Percentiles rank a stretch among this genome's conserved stretches.
These are phyloP conservation scores for Theonella swinhoei DNA, from an alignment of 37 sponge, comb jelly and placozoan genomes.

Conservation along the genomic window DNA sequence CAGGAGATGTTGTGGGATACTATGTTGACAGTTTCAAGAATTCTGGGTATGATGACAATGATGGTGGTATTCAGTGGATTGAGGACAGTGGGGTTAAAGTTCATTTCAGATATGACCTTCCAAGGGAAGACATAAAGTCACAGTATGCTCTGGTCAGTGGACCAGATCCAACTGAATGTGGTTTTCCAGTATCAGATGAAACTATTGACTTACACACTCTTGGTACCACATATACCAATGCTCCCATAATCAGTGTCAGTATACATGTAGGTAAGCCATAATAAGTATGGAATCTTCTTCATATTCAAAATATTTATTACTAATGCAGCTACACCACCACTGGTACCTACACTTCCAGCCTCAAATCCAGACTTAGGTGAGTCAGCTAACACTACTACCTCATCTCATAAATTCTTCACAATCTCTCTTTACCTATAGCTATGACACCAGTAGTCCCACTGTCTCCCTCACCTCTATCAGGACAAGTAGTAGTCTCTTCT, in stretches of 20 bases:
- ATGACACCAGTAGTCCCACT: too few species aligned
- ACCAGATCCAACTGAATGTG: background rate
- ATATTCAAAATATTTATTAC: too few species aligned
- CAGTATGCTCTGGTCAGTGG: background rate
- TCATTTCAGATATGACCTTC: background rate
- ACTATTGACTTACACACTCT: background rate
- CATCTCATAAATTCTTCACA: too few species aligned
- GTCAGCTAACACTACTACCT: background rate
- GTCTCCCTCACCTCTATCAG: too few species aligned
- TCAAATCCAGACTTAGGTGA: background rate
- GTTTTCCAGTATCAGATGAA: background rate
- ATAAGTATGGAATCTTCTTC: too few species aligned
- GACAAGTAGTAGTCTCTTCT: too few species aligned
- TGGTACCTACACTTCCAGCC: too few species aligned
- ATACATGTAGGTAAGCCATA: background rate
- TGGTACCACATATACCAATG: background rate
- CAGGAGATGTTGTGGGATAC: constrained; percentile 61
- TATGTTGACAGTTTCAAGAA: background rate
- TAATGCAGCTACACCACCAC: too few species aligned
- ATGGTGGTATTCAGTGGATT: background rate
- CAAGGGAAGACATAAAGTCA: background rate
- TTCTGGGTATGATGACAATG: background rate
- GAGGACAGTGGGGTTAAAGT: background rate
- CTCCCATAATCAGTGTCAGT: background rate
- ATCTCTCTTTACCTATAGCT: too few species aligned